These are phyloP conservation scores for Elachura formosa DNA, from an alignment of 2,113 vertebrate genomes.

Conservation along the genomic window DNA sequence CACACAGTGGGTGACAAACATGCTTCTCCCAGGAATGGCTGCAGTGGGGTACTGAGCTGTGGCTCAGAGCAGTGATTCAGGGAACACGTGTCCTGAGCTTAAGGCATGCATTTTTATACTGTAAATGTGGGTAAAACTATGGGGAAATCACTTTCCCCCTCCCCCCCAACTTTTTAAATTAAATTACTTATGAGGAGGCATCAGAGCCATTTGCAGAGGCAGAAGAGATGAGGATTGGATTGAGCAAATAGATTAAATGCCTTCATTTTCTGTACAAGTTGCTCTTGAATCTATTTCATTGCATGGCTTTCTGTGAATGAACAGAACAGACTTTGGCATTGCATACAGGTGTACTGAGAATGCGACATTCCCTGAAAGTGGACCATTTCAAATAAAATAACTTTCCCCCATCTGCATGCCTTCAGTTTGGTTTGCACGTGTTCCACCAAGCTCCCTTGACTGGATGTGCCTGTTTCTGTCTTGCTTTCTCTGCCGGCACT, in stretches of 20 bases:
- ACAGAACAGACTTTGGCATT: neutral
- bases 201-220: neutral
- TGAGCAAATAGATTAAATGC: neutral
- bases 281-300: neutral
- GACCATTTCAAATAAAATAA: neutral
- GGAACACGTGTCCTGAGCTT: rapidly evolving
- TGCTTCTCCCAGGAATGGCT: neutral
- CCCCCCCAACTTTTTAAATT: rapidly evolving
- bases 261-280: neutral
- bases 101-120: rapidly evolving
- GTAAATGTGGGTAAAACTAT: neutral
- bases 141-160: neutral
- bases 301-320: neutral
- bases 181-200: neutral
- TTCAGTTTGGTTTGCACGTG: neutral
- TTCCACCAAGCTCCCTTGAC: neutral
- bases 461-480: neutral
- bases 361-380: neutral
- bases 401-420: neutral
- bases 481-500: neutral
- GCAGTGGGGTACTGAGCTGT: neutral
- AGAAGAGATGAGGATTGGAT: neutral
- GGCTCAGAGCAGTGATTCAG: neutral
- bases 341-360: neutral
- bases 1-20: rapidly evolving